Conservation (phyloP, 2,797 vertebrate species). For the Onychomys torridus region DNA sequence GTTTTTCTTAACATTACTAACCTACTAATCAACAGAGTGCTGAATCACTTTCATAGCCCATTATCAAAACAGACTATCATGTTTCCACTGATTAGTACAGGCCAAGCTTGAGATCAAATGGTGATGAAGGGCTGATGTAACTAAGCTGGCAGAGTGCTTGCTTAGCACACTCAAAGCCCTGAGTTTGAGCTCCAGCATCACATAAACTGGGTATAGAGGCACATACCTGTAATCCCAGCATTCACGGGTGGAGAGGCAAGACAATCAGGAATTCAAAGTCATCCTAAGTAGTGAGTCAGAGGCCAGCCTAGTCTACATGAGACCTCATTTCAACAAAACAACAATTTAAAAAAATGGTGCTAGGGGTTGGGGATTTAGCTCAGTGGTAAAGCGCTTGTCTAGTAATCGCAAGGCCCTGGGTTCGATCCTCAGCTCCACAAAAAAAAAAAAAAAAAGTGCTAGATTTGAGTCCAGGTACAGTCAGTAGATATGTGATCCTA, state of each 20-base stretch:
- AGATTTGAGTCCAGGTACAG: background rate
- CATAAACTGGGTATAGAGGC: background rate
- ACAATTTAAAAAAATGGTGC: background rate
- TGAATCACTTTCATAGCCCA: background rate
- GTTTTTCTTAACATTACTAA: background rate
- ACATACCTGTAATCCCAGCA: background rate
- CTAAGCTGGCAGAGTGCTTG: background rate
- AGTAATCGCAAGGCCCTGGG: too few relatives aligned
- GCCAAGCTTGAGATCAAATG: background rate
- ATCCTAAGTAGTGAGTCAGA: background rate
- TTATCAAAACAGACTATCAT: background rate
- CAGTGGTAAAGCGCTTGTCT: too few relatives aligned
- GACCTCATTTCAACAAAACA: background rate
- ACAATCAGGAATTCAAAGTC: background rate
- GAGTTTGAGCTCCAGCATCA: background rate
- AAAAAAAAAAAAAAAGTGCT: background rate
- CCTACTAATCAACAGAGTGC: background rate
- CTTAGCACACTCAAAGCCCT: background rate
- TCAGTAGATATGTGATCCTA: background rate
- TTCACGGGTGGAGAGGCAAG: background rate
- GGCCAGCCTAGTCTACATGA: background rate
- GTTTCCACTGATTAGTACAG: background rate
- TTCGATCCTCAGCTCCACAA: too few relatives aligned
- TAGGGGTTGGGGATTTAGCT: too few relatives aligned
- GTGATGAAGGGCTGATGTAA: background rate